phyloP scores from a whole-genome alignment of 2,797 vertebrate genomes.

The Salmo trutta region DNA sequence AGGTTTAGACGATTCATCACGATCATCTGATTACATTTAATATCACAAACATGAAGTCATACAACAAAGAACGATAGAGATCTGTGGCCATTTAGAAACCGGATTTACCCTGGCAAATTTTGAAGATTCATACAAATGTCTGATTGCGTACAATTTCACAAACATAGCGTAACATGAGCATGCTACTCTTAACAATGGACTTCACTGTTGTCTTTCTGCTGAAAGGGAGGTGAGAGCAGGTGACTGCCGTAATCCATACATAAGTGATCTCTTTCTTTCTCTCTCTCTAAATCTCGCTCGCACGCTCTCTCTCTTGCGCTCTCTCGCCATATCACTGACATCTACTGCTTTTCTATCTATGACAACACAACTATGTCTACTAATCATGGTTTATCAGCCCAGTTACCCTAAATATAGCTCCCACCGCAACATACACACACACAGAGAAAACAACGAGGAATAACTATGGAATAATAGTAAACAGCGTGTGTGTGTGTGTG shows the following conservation, averaged over 20 bases:
- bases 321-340: background rate
- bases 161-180: background rate
- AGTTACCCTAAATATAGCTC: constrained; percentile 1
- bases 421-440: background rate
- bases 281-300: background rate
- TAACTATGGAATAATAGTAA: background rate
- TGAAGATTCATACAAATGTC: background rate
- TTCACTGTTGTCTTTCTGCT: background rate
- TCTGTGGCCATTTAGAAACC: background rate
- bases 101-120: background rate
- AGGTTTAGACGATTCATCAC: background rate
- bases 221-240: background rate
- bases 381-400: background rate
- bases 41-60: background rate
- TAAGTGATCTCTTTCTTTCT: too few relatives aligned
- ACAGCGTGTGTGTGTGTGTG: background rate
- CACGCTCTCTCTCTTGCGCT: background rate
- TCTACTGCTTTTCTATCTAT: background rate
- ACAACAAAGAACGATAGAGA: background rate
- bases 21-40: background rate
- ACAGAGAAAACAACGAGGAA: background rate
- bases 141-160: background rate
- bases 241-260: background rate
- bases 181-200: background rate
- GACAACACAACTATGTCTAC: background rate